These are phyloP conservation scores for Ptilodon capucinus DNA, from an alignment of 2,888 invertebrate genomes.

Conservation along the genomic window DNA sequence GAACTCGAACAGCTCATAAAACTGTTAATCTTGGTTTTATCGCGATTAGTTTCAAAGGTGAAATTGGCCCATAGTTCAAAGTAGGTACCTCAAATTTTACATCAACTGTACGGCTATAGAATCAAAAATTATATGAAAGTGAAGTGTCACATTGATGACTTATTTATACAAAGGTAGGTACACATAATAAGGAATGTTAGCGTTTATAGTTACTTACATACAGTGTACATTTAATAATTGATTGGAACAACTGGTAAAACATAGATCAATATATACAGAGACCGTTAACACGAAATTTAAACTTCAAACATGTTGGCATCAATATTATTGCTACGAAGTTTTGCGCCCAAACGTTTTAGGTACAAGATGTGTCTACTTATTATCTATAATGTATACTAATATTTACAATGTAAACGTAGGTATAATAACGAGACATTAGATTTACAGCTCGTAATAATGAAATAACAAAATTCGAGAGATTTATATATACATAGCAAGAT, in stretches of 20 bases:
- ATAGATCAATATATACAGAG: conserved; percentile 71
- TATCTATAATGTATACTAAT: conserved; percentile 63
- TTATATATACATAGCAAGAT: conserved; percentile 78
- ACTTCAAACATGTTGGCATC: conserved; percentile 75
- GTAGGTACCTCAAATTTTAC: conserved; percentile 3
- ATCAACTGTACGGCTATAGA: conserved; percentile 15
- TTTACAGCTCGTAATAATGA: conserved; percentile 59
- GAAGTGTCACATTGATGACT: conserved; percentile 25
- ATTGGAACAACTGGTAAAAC: conserved; percentile 62
- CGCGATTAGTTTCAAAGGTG: too few relatives aligned
- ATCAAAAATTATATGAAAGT: conserved; percentile 18
- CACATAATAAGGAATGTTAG: conserved; percentile 73
- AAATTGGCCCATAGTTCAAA: too few relatives aligned
- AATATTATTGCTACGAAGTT: conserved; percentile 77
- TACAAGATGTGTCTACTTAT: conserved; percentile 80
- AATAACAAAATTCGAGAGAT: conserved; percentile 78
- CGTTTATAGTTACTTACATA: conserved; percentile 71
- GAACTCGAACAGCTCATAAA: too few relatives aligned
- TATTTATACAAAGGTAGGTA: conserved; percentile 34
- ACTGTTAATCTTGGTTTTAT: too few relatives aligned
- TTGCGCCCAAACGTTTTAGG: conserved; percentile 68
- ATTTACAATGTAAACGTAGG: conserved; percentile 75
- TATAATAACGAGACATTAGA: conserved; percentile 63
- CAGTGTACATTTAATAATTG: conserved; percentile 57
- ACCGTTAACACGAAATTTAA: conserved; percentile 61